These are phyloP conservation scores for Pampus argenteus DNA, from an alignment of 2,797 vertebrate species.

Conservation along the genomic window DNA sequence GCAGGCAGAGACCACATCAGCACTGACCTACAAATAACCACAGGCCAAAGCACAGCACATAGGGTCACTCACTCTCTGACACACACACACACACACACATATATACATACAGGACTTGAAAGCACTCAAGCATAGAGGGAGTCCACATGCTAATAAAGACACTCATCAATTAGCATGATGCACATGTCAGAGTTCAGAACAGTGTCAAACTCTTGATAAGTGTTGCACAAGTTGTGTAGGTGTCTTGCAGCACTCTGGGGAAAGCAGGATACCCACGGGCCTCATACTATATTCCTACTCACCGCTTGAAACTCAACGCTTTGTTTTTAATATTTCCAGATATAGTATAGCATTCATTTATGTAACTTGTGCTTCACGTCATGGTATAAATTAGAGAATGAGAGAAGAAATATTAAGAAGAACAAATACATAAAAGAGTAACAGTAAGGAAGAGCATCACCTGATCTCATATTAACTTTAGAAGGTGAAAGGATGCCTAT, in stretches of 20 bases:
- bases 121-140: slow-evolving; percentile 58
- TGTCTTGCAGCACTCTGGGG: slow-evolving; percentile 54
- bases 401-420: not conserved
- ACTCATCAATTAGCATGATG: slow-evolving; percentile 72
- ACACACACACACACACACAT: slow-evolving; percentile 29
- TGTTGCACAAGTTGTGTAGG: slow-evolving; percentile 71
- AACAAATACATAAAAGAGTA: slow-evolving; percentile 12
- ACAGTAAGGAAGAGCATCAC: slow-evolving; percentile 12
- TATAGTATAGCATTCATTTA: slow-evolving; percentile 24
- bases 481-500: slow-evolving; percentile 33
- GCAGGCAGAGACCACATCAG: slow-evolving; percentile 76
- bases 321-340: slow-evolving; percentile 45
- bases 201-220: slow-evolving; percentile 60
- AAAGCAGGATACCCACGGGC: slow-evolving; percentile 34
- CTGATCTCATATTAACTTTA: slow-evolving; percentile 24
- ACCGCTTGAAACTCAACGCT: slow-evolving; percentile 17
- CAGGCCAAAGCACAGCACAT: slow-evolving; percentile 74
- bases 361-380: slow-evolving; percentile 25
- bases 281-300: slow-evolving; percentile 33
- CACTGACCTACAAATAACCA: slow-evolving; percentile 76
- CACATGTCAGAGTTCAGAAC: slow-evolving; percentile 74
- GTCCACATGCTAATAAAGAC: slow-evolving; percentile 67
- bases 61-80: slow-evolving; percentile 65
- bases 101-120: slow-evolving; percentile 43
- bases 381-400: slow-evolving; percentile 1